Base-by-base conservation (phyloP, 2,888 invertebrate species). In the Drosophila anomelani region DNA sequence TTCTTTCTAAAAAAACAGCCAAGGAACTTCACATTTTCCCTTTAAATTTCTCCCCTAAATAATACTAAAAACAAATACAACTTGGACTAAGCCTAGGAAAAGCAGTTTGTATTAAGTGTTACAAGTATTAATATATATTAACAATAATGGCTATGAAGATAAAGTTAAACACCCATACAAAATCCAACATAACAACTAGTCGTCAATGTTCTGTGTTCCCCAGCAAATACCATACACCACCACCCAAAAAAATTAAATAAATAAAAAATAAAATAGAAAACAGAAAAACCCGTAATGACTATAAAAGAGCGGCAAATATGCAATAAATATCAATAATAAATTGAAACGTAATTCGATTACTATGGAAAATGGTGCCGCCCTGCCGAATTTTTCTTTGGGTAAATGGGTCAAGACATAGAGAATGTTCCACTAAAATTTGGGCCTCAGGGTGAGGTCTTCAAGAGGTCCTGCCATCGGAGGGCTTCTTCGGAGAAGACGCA, bases 271-370 rank as follows among this genome's bases (percentile, higher is more conserved):
- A 23, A 2, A 39, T 34, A 17, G 23, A 44, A 51, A 32, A 38
- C 15, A 54, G 36, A 53, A 41, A 23, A 36, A 56, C 47, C 57
- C 49, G 56, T 62, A 69, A 59, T 46, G 71, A 60, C 72, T 61
- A 75, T 55, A 68, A 75, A 75, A 75, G 56, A 56, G 66, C 80
- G 69, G 66, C 78, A 71, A 64, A 77, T 80, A 69, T 80, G 78
- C 75, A 82, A 70, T 84, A 68, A 80, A 83, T 71, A 71, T 64
- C 43, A 80, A 43, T 71, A 84, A 84, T 77, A 62, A 82, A 68
- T 68, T 68, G 71, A 85, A 64, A 43, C 60, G 49, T 56, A 81
- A 69, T 87, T 80, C 69, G 62, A 80, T 77, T 87, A 79, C 60
- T 51, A 71, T 82, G 59, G 62, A 77, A 77, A 63, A 68, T 17